Evolutionary conservation across 2,113 vertebrate species (phyloP).

Genomic region (Prinia subflava): DNA sequence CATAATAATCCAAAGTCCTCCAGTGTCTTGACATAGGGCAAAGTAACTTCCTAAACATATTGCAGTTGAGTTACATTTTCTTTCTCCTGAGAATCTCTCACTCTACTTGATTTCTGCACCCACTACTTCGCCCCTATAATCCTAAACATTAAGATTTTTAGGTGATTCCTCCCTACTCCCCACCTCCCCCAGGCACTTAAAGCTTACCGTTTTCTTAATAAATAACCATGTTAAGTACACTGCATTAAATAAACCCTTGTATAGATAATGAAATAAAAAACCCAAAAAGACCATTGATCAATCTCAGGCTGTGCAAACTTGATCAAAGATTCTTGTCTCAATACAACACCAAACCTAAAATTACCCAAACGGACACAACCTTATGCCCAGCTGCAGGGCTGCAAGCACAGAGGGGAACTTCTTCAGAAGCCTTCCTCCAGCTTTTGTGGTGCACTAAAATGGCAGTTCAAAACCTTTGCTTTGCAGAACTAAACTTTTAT

Average conservation of each 20-base stretch:
- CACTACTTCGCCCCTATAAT: slow-evolving; percentile 7
- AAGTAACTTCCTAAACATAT: background rate
- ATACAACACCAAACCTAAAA: background rate
- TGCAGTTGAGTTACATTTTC: background rate
- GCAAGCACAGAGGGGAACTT: background rate
- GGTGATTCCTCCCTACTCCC: background rate
- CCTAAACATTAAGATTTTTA: slow-evolving; percentile 1
- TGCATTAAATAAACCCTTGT: slow-evolving; percentile 60
- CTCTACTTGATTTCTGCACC: background rate
- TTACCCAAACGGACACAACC: background rate
- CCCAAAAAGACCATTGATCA: background rate
- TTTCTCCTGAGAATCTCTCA: background rate
- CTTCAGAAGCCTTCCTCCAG: slow-evolving; percentile 1
- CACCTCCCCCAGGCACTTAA: slow-evolving; percentile 72
- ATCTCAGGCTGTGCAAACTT: background rate
- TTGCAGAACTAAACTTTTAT: slow-evolving; percentile 39
- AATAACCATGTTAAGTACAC: slow-evolving; percentile 49
- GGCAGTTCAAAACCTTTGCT: slow-evolving; percentile 13
- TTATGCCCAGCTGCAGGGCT: background rate
- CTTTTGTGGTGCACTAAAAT: background rate
- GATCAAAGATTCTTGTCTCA: background rate
- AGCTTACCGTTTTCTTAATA: slow-evolving; percentile 59
- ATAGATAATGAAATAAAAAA: slow-evolving; percentile 10
- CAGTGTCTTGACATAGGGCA: slow-evolving; percentile 39
- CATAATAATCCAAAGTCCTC: background rate